These are phyloP conservation scores for Mastomys natalensis DNA, from an alignment of 2,113 vertebrate genomes.

Conservation along the genomic window DNA sequence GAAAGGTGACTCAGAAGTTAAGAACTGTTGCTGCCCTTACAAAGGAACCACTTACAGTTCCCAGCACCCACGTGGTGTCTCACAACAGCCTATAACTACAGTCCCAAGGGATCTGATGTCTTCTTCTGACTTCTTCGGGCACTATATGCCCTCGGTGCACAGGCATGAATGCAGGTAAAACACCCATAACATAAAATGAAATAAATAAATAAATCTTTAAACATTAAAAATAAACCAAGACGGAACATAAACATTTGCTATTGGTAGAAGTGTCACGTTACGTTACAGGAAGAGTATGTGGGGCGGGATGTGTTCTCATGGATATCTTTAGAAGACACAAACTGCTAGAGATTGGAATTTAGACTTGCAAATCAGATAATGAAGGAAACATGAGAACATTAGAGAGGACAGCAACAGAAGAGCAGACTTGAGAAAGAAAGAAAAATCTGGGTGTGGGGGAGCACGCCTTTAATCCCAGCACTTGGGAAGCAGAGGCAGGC, in stretches of 20 bases:
- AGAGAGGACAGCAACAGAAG: not conserved
- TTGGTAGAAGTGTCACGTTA: not conserved
- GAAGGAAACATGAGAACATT: not conserved
- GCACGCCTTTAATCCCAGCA: not conserved
- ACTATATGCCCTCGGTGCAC: not conserved
- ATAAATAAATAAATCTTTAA: not conserved
- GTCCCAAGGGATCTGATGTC: not conserved
- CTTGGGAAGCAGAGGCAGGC: not conserved
- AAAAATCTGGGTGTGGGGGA: not conserved
- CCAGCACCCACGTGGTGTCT: not conserved
- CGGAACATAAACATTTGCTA: not conserved
- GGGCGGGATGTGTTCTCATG: not conserved
- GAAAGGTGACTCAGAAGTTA: not conserved
- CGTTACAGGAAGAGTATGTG: no score
- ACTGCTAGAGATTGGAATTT: not conserved
- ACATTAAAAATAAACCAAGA: no score
- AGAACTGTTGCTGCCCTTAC: not conserved
- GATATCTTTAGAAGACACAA: not conserved
- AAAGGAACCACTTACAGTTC: not conserved
- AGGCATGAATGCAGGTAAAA: not conserved
- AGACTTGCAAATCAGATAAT: not conserved
- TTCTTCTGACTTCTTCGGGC: not conserved
- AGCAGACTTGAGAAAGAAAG: not conserved
- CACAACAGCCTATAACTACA: not conserved
- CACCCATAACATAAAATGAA: not conserved